Evolutionary conservation across 2,113 vertebrate genomes (phyloP).

Genomic region (Rana temporaria): DNA sequence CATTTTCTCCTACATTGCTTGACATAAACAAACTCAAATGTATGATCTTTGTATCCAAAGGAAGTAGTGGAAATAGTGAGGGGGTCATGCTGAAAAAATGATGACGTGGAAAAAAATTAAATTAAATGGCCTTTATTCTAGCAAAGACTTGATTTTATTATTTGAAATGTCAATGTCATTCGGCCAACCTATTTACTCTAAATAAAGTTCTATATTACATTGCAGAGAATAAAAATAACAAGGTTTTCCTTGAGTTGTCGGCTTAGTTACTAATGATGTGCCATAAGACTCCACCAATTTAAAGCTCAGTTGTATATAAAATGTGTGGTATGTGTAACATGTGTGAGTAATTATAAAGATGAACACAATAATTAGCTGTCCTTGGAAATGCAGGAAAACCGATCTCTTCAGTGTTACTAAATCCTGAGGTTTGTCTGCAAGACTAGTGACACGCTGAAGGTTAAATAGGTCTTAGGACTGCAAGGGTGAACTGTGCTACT

Average conservation of each 20-base stretch:
- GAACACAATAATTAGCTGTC: conserved; percentile 33
- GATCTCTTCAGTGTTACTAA: conserved; percentile 16
- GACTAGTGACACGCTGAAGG: not conserved
- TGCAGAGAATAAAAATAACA: conserved; percentile 16
- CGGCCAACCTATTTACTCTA: not conserved
- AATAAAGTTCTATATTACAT: not conserved
- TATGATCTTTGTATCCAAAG: too few species aligned
- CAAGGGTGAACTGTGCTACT: not conserved
- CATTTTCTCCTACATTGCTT: too few species aligned
- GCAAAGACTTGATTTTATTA: not conserved
- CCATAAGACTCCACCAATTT: conserved; percentile 11
- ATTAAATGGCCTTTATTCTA: not conserved
- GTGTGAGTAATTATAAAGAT: conserved; percentile 21
- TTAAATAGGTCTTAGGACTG: conserved; percentile 11
- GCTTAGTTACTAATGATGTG: conserved; percentile 18
- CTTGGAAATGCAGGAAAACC: conserved; percentile 18
- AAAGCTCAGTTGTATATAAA: conserved; percentile 10
- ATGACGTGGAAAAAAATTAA: too few species aligned
- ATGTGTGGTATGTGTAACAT: conserved; percentile 21
- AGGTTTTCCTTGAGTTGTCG: conserved; percentile 32
- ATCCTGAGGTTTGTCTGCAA: conserved; percentile 13
- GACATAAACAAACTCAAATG: too few species aligned
- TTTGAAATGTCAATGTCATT: conserved; percentile 14
- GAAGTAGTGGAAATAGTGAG: too few species aligned
- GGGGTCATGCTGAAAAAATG: too few species aligned